These are phyloP conservation scores for Busseola fusca DNA, from an alignment of 2,888 invertebrate genomes.

Conservation along the genomic window DNA sequence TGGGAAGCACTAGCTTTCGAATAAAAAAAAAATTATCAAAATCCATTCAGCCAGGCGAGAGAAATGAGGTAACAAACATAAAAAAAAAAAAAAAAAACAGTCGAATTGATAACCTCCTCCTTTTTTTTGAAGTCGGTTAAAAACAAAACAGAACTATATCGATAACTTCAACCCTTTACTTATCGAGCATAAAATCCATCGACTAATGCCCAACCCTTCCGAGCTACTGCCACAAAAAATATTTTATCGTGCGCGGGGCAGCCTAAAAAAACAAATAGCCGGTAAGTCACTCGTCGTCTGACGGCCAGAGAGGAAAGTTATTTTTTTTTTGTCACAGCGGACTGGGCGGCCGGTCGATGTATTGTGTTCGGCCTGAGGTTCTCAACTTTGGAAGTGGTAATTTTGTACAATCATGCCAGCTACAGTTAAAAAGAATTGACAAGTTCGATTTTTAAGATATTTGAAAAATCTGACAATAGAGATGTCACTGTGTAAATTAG, in stretches of 20 bases:
- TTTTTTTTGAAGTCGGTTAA: too few species aligned
- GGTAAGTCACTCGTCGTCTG: slow-evolving; percentile 87
- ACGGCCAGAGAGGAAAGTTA: slow-evolving; percentile 79
- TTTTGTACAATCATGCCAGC: not conserved
- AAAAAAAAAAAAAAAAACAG: too few species aligned
- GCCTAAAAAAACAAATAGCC: slow-evolving; percentile 87
- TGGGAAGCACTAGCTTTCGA: too few species aligned
- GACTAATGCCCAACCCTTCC: slow-evolving; percentile 67
- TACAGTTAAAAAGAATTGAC: not conserved
- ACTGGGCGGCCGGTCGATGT: slow-evolving; percentile 77
- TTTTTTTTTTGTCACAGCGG: slow-evolving; percentile 86
- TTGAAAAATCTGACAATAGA: not conserved
- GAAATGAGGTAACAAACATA: too few species aligned
- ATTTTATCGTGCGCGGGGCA: slow-evolving; percentile 87
- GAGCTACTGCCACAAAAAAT: slow-evolving; percentile 88
- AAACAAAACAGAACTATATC: slow-evolving; percentile 4
- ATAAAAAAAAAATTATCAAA: too few species aligned
- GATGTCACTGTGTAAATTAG: not conserved
- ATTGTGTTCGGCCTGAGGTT: slow-evolving; percentile 66
- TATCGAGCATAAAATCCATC: slow-evolving; percentile 62
- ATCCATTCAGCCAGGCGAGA: too few species aligned
- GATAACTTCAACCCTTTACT: slow-evolving; percentile 17
- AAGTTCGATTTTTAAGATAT: not conserved
- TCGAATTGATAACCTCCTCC: too few species aligned
- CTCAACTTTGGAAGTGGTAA: slow-evolving; percentile 61